These are phyloP conservation scores for Carterocephalus palaemon DNA, from an alignment of 2,888 invertebrate genomes.

Conservation along the genomic window DNA sequence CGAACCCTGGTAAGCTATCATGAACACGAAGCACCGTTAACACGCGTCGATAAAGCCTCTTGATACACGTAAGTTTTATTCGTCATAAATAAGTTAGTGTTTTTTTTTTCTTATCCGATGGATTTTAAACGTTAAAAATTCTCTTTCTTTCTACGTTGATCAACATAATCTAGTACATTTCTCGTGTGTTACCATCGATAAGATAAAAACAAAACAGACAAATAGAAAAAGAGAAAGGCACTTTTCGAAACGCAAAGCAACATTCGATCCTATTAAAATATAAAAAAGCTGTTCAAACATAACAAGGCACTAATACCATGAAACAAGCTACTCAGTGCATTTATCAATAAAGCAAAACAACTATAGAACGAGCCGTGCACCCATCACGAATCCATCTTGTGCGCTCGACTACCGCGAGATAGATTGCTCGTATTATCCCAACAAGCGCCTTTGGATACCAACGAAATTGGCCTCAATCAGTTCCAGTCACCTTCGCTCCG, in stretches of 20 bases:
- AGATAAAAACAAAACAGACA: constrained; percentile 27
- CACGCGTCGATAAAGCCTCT: constrained; percentile 39
- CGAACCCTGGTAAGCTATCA: constrained; percentile 29
- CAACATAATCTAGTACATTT: neutral
- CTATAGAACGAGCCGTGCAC: constrained; percentile 68
- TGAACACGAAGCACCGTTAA: constrained; percentile 37
- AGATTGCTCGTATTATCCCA: constrained; percentile 70
- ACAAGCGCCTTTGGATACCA: constrained; percentile 51
- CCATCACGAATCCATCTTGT: constrained; percentile 70
- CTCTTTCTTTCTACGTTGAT: neutral
- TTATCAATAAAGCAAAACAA: constrained; percentile 71
- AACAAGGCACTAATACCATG: constrained; percentile 65
- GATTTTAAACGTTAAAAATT: constrained; percentile 3
- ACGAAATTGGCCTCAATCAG: constrained; percentile 61
- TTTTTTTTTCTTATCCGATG: constrained; percentile 11
- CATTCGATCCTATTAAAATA: constrained; percentile 55
- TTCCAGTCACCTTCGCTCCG: constrained; percentile 51
- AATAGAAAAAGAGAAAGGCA: constrained; percentile 38
- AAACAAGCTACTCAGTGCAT: constrained; percentile 58
- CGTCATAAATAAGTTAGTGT: constrained; percentile 22
- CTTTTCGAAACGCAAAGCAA: constrained; percentile 45
- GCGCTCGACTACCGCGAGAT: constrained; percentile 58
- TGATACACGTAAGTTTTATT: constrained; percentile 17
- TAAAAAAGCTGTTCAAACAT: constrained; percentile 65
- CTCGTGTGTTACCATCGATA: neutral